Evolutionary conservation across 1,140 invertebrate species (phyloP).

Genomic region (Sarcophaga bullata): DNA sequence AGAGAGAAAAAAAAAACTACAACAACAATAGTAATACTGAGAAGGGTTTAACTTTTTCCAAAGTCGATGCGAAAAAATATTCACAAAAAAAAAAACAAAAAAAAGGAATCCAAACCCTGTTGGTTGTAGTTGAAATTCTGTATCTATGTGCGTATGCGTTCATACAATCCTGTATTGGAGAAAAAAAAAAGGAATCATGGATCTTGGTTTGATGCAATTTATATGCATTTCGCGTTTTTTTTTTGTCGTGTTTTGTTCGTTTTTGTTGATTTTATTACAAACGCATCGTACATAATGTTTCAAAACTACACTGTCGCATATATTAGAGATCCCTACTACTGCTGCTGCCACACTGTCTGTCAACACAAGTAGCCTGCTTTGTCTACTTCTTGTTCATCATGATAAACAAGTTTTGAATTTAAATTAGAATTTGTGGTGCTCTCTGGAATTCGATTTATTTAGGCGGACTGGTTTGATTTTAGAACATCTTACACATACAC

Average conservation of each 20-base stretch:
- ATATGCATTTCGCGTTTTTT: constrained; percentile 31
- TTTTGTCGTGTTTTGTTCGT: background rate
- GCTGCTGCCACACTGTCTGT: too few relatives aligned
- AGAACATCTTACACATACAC: too few relatives aligned
- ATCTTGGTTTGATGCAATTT: constrained; percentile 27
- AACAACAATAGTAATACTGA: background rate
- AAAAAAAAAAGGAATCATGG: constrained; percentile 4
- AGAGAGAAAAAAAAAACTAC: background rate
- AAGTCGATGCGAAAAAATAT: background rate
- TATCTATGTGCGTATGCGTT: background rate
- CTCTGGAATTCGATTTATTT: too few relatives aligned
- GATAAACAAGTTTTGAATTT: too few relatives aligned
- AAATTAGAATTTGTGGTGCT: too few relatives aligned
- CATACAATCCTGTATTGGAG: background rate
- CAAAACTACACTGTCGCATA: constrained; percentile 12
- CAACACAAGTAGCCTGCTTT: too few relatives aligned
- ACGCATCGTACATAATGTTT: constrained; percentile 19
- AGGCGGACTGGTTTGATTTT: too few relatives aligned
- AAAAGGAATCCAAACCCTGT: background rate
- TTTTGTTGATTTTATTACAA: constrained; percentile 2
- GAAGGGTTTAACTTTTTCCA: constrained; percentile 12
- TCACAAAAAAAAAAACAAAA: background rate
- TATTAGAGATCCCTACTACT: too few relatives aligned
- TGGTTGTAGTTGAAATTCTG: constrained; percentile 23
- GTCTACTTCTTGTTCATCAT: too few relatives aligned